Percentiles rank a stretch among this genome's conserved stretches.
phyloP scores from a whole-genome alignment of 1,140 invertebrate genomes.

The Sinonovacula constricta region DNA sequence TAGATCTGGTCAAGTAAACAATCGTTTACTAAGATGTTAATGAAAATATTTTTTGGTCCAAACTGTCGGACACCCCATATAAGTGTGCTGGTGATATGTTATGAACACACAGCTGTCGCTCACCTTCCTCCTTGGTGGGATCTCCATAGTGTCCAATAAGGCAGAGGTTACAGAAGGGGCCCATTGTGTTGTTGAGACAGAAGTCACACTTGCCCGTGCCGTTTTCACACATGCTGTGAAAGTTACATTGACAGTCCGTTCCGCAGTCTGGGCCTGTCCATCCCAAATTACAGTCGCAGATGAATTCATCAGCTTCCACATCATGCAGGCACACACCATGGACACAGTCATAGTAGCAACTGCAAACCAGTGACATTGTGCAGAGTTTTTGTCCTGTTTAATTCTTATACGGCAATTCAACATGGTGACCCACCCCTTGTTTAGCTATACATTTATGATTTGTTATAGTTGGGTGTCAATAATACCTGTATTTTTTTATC shows the following conservation, averaged over 20 bases:
- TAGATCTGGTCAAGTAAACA: too few species aligned
- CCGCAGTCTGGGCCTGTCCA: constrained; percentile 95
- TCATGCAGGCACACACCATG: constrained; percentile 87
- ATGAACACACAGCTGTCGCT: constrained; percentile 17
- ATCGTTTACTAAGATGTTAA: too few species aligned
- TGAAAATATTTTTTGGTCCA: too few species aligned
- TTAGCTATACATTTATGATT: too few species aligned
- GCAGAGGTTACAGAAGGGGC: constrained; percentile 87
- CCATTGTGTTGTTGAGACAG: constrained; percentile 93
- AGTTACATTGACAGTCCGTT: constrained; percentile 94
- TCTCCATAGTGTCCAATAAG: constrained; percentile 92
- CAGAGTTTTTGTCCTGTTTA: too few species aligned
- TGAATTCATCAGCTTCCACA: constrained; percentile 79
- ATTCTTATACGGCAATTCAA: too few species aligned
- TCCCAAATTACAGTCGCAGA: constrained; percentile 92
- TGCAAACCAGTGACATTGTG: constrained; percentile 70
- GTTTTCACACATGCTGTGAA: constrained; percentile 90
- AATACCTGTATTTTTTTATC: too few species aligned
- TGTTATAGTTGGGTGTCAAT: too few species aligned
- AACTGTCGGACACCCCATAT: too few species aligned
- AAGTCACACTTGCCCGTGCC: constrained; percentile 92
- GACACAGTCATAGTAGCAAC: constrained; percentile 92
- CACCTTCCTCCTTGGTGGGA: constrained; percentile 83
- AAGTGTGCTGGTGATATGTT: too few species aligned
- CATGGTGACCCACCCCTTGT: too few species aligned